These are phyloP conservation scores for Neotoma lepida DNA, from an alignment of 2,113 vertebrate species.

Conservation along the genomic window DNA sequence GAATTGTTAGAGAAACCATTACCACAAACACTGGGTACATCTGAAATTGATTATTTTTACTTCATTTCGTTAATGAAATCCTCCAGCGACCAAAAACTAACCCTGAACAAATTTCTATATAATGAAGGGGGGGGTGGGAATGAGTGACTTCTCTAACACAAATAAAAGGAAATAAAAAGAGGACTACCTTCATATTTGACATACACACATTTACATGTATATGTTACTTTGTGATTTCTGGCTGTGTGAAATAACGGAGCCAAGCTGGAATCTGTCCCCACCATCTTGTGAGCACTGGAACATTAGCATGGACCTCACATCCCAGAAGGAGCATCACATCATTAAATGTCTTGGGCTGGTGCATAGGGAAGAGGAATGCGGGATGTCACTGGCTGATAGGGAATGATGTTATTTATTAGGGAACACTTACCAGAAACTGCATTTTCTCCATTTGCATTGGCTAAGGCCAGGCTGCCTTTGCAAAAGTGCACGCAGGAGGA, in stretches of 20 bases:
- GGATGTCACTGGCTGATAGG: conserved; percentile 87
- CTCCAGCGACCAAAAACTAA: conserved; percentile 73
- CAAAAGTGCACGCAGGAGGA: not conserved
- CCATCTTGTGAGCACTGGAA: conserved; percentile 81
- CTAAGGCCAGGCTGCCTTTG: conserved; percentile 55
- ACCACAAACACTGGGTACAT: conserved; percentile 85
- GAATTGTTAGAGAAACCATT: conserved; percentile 85
- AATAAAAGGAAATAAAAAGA: not conserved
- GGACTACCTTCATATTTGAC: not conserved
- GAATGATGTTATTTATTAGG: conserved; percentile 86
- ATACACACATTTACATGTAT: not conserved
- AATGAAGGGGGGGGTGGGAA: not conserved
- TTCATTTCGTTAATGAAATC: conserved; percentile 85
- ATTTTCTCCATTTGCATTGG: conserved; percentile 84
- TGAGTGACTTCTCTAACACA: not conserved
- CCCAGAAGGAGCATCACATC: conserved; percentile 84
- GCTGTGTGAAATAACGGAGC: conserved; percentile 6
- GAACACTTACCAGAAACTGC: conserved; percentile 86
- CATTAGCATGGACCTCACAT: conserved; percentile 85
- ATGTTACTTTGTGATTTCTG: conserved; percentile 12
- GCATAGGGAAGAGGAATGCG: conserved; percentile 83
- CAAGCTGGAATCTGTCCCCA: conserved; percentile 64
- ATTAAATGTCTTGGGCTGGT: conserved; percentile 87
- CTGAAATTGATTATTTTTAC: conserved; percentile 86
- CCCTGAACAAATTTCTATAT: conserved; percentile 12